These are phyloP conservation scores for Pachycephus smyrnensis DNA, from an alignment of 2,888 invertebrate genomes.

Conservation along the genomic window DNA sequence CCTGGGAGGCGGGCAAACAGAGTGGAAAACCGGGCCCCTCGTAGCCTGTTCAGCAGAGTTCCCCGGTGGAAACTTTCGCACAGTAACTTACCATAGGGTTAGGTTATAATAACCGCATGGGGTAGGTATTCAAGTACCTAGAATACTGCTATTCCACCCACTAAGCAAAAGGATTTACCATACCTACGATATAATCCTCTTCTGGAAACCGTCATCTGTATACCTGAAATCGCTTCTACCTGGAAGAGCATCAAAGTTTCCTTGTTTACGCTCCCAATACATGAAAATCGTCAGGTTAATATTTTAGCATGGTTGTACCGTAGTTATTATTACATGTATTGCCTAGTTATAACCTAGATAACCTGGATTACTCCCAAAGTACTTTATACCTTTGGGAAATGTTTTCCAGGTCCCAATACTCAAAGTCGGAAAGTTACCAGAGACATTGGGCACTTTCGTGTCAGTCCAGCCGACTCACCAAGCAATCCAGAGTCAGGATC, in stretches of 20 bases:
- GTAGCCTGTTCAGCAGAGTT: constrained; percentile 22
- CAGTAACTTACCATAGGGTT: neutral
- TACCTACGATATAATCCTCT: neutral
- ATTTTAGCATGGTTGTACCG: neutral
- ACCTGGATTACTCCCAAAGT: neutral
- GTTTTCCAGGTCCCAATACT: constrained; percentile 6
- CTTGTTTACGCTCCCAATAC: neutral
- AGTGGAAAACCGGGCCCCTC: constrained; percentile 50
- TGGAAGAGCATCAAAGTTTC: neutral
- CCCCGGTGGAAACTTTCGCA: constrained; percentile 1
- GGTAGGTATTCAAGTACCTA: neutral
- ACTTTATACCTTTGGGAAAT: constrained; percentile 4
- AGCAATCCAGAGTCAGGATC: neutral
- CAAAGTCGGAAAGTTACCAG: constrained; percentile 4
- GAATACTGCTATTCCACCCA: neutral
- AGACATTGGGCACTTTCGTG: neutral
- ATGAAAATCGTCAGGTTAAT: neutral
- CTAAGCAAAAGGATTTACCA: neutral
- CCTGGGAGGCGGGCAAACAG: constrained; percentile 27
- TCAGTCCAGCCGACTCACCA: neutral
- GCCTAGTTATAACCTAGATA: neutral
- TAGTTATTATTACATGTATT: neutral
- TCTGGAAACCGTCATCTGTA: neutral
- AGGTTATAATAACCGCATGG: constrained; percentile 11
- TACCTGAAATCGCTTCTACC: neutral